Evolutionary conservation across 2,888 invertebrate genomes (phyloP), one percentile per base, ranked within the genome.

Genomic region (Aspidiotus rigidus): DNA sequence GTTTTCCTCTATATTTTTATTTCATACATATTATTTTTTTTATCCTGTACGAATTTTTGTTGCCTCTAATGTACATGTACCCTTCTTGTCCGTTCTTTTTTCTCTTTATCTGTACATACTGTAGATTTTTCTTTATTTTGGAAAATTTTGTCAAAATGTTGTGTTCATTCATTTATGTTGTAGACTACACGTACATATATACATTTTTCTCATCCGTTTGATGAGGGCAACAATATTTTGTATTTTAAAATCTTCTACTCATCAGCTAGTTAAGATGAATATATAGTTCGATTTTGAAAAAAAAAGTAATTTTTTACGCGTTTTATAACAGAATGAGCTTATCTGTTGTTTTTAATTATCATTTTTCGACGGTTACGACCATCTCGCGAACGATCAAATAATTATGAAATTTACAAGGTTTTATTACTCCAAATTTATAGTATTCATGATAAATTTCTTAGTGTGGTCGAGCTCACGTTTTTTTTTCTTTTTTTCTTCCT

Each of bases 71-170:
- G 49, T 49, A 49, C 11, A 28, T 11, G 49, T 49, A 49, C 49
- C 49, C 13, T 59, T 59, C 9, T 28, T 59, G 16, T 59, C 59
- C 39, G 17, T 59, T 28, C 28, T 39, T 39, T 28, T 59, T 39
- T 59, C 28, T 28, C 28, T 28, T 28, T 28, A 28, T 28, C 28
- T 28, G 28, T 28, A 28, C 28, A 28, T 28, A 28, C 28, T 28
- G 28, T 28, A 28, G 28, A 28, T 59, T 59, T 59, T 59, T 28
- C 8, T 39, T 28, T 56, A 10, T 56, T 39, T 28, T 16, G 17
- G 16, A 59, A 59, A 59, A 59, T 28, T 59, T 17, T 39, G 59
- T 59, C 59, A 59, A 59, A 59, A 28, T 59, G 39, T 59, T 59
- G 59, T 59, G 59, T 59, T 59, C 59, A 59, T 59, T 28, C 11